Evolutionary conservation across 64 coral and sea anemone species (phyloP).

Genomic region (Stylophora pistillata): DNA sequence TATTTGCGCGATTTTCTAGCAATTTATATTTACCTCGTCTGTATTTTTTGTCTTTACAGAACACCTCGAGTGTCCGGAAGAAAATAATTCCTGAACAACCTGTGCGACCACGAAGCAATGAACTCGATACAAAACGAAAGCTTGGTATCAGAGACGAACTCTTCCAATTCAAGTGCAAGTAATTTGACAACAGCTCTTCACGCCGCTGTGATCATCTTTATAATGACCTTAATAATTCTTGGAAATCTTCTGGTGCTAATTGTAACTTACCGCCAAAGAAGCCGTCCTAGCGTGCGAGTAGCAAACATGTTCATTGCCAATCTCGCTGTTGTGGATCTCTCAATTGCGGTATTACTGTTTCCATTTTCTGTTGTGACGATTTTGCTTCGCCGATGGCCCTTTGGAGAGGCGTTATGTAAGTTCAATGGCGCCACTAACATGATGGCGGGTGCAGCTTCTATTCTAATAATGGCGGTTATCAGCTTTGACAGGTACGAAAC

Average conservation of each 20-base stretch:
- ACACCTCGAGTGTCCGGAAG: not conserved
- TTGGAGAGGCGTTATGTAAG: conserved; percentile 63
- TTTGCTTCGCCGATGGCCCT: conserved; percentile 33
- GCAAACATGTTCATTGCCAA: conserved; percentile 88
- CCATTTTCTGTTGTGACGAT: conserved; percentile 72
- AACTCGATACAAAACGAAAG: not conserved
- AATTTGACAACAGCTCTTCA: not conserved
- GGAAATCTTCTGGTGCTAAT: conserved; percentile 79
- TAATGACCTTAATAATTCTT: conserved; percentile 36
- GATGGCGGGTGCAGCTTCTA: conserved; percentile 74
- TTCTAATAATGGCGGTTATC: conserved; percentile 91
- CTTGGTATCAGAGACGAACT: not conserved
- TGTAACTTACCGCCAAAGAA: conserved; percentile 78
- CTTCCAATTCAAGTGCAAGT: not conserved
- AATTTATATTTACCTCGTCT: not conserved
- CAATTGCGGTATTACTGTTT: conserved; percentile 69
- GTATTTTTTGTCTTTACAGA: not conserved
- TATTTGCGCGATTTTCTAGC: not conserved
- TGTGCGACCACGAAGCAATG: not conserved
- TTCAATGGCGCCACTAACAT: conserved; percentile 94
- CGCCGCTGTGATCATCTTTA: not conserved
- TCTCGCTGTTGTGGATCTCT: conserved; percentile 83
- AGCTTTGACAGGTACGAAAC: conserved; percentile 86
- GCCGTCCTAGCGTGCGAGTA: conserved; percentile 67
- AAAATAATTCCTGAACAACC: not conserved